Conservation (phyloP, 2,888 invertebrate species). For the Mycalesis mineus region DNA sequence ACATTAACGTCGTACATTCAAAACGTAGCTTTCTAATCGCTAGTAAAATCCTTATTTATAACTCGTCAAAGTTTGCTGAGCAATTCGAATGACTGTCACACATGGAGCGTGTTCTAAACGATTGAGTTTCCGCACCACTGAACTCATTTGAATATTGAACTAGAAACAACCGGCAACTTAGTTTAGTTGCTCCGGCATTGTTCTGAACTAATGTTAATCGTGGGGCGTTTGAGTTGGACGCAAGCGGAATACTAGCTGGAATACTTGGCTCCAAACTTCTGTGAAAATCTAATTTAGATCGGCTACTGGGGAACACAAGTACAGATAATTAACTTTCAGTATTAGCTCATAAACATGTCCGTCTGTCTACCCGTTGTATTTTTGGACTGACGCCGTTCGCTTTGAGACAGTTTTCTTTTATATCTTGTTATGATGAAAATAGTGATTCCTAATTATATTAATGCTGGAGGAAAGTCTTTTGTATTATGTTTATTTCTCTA, state of each 20-base stretch:
- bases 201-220: constrained; percentile 60
- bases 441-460: background rate
- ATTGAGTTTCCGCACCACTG: constrained; percentile 48
- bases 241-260: constrained; percentile 40
- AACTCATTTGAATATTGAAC: constrained; percentile 63
- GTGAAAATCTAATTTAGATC: constrained; percentile 51
- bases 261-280: constrained; percentile 45
- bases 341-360: constrained; percentile 47
- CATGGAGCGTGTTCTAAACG: constrained; percentile 38
- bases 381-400: constrained; percentile 28
- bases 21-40: too few relatives aligned
- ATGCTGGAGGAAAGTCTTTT: background rate
- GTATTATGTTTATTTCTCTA: too few relatives aligned
- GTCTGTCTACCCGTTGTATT: constrained; percentile 39
- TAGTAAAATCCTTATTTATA: background rate
- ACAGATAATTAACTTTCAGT: constrained; percentile 50
- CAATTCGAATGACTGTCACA: constrained; percentile 18
- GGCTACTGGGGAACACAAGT: constrained; percentile 41
- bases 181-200: constrained; percentile 48
- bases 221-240: constrained; percentile 49
- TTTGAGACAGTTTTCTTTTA: constrained; percentile 19
- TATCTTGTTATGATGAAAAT: constrained; percentile 4
- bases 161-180: constrained; percentile 48
- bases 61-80: background rate
- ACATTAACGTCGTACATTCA: too few relatives aligned